Conservation (phyloP, 2,113 vertebrate species). For the Myocastor coypus region DNA sequence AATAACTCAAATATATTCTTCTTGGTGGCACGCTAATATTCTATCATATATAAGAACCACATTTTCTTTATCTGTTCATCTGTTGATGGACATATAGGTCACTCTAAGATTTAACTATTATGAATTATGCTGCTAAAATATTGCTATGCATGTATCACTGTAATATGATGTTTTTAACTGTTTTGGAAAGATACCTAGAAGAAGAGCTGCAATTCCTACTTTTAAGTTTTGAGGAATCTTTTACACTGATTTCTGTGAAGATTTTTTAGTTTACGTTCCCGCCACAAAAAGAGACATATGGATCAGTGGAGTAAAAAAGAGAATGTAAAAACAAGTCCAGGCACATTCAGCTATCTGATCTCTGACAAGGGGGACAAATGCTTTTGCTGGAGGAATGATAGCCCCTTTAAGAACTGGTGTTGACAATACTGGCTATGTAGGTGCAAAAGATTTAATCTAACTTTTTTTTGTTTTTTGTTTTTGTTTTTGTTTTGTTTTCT, state of each 20-base stretch:
- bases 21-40: neutral
- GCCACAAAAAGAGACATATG: neutral
- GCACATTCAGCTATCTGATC: neutral
- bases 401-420: neutral
- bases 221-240: neutral
- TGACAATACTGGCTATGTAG: neutral
- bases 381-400: neutral
- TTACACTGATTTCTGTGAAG: neutral
- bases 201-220: neutral
- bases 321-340: neutral
- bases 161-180: neutral
- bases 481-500: too few relatives aligned
- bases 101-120: neutral
- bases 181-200: neutral
- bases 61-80: neutral
- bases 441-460: neutral
- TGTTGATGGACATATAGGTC: neutral
- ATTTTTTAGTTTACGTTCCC: neutral
- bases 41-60: neutral
- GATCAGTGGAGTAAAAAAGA: neutral
- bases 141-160: neutral
- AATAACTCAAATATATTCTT: neutral
- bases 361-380: neutral
- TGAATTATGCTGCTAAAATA: neutral
- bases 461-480: too few relatives aligned